Evolutionary conservation across 1,140 invertebrate genomes (phyloP).

Genomic region (Drosophila tani): DNA sequence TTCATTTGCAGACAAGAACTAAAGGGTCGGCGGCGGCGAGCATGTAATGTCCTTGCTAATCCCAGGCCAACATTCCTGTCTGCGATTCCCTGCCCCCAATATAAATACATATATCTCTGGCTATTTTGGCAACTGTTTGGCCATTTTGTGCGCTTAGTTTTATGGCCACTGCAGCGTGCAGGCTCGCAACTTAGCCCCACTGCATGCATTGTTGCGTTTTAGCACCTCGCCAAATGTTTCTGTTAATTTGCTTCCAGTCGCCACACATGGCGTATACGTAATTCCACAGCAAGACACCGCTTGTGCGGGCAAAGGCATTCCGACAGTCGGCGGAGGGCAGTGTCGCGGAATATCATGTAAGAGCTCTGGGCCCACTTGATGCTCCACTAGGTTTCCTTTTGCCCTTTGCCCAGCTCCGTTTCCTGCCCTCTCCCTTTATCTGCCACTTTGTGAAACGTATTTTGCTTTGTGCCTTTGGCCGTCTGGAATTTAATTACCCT

Average conservation of each 20-base stretch:
- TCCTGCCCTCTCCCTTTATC: constrained; percentile 5
- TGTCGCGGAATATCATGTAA: constrained; percentile 32
- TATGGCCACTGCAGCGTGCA: constrained; percentile 42
- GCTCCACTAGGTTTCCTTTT: constrained; percentile 6
- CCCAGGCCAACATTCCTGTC: constrained; percentile 28
- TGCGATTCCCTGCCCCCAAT: constrained; percentile 29
- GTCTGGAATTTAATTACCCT: constrained; percentile 13
- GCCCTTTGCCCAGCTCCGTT: constrained; percentile 3
- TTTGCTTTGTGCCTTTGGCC: constrained; percentile 7
- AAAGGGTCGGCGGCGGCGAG: constrained; percentile 8
- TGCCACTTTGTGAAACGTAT: background rate
- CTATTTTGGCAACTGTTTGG: constrained; percentile 48
- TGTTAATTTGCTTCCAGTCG: constrained; percentile 51
- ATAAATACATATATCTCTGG: constrained; percentile 16
- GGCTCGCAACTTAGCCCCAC: constrained; percentile 25
- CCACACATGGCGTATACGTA: constrained; percentile 48
- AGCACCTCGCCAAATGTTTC: constrained; percentile 60
- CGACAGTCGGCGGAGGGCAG: background rate
- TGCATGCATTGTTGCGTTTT: constrained; percentile 56
- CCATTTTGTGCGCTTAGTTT: constrained; percentile 54
- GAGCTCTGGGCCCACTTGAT: constrained; percentile 26
- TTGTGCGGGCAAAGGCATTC: constrained; percentile 22
- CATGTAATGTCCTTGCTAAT: constrained; percentile 47
- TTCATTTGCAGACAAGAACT: constrained; percentile 31
- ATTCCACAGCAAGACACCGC: background rate